phyloP scores from a whole-genome alignment of 2,888 invertebrate species.

The Dryomyza anilis region DNA sequence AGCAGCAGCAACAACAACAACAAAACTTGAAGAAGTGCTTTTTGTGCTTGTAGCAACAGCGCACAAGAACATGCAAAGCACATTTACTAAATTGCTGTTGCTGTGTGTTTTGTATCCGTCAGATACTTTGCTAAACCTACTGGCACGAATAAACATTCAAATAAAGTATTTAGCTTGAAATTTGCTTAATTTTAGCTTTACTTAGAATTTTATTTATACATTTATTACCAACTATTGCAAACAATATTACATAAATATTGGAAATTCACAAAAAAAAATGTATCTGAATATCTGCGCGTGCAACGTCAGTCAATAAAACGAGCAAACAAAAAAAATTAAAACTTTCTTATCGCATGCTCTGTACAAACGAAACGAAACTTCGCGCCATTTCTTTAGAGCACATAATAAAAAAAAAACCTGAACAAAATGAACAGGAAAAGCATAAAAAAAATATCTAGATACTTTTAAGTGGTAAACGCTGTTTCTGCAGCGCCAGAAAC shows the following conservation, averaged over 20 bases:
- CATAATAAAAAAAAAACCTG: not conserved
- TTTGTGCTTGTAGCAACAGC: no score
- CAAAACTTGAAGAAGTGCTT: conserved; percentile 4
- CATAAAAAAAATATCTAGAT: not conserved
- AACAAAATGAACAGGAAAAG: not conserved
- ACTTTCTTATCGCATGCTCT: conserved; percentile 10
- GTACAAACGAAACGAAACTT: not conserved
- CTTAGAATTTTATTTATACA: no score
- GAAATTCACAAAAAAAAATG: not conserved
- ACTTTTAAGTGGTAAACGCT: not conserved
- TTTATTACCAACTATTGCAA: no score
- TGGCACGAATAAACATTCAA: no score
- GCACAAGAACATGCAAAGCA: no score
- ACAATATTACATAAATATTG: not conserved
- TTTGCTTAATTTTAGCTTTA: no score
- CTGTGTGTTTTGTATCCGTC: no score
- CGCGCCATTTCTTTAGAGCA: conserved; percentile 5
- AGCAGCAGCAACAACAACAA: conserved; percentile 1
- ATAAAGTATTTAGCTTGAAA: no score
- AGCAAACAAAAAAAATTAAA: not conserved
- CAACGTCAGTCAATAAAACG: not conserved
- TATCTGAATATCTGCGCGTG: not conserved
- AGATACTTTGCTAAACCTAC: no score
- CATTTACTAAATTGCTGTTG: no score
- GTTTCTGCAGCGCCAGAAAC: not conserved